Conservation (phyloP, 2,797 vertebrate genomes). For the Melopsittacus undulatus region DNA sequence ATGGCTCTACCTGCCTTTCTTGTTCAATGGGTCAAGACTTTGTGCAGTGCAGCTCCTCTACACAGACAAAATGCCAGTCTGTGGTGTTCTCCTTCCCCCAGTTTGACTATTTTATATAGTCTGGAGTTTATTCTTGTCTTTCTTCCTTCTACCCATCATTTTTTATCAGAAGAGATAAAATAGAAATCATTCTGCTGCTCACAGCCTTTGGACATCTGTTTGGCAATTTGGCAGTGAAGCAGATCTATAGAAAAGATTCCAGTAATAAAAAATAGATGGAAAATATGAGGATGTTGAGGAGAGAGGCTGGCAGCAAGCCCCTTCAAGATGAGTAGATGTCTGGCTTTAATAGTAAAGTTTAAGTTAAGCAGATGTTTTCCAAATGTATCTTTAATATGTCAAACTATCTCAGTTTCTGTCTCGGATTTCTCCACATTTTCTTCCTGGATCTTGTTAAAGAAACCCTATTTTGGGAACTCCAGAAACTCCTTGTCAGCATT, state of each 20-base stretch:
- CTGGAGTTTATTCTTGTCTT: neutral
- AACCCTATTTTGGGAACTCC: neutral
- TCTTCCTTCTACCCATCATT: neutral
- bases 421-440: neutral
- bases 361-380: constrained; percentile 34
- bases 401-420: neutral
- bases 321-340: neutral
- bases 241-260: neutral
- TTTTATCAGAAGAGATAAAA: neutral
- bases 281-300: neutral
- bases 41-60: neutral
- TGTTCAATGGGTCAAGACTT: neutral
- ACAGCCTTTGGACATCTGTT: neutral
- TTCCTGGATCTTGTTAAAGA: neutral
- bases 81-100: neutral
- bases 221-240: neutral
- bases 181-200: neutral
- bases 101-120: neutral
- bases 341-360: constrained; percentile 30
- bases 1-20: neutral
- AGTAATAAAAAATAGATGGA: neutral
- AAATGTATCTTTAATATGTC: neutral
- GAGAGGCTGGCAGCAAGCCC: neutral
- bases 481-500: constrained; percentile 26
- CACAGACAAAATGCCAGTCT: neutral